Base-by-base conservation (phyloP, 2,797 vertebrate genomes). In the Platyrinchus mystaceus region DNA sequence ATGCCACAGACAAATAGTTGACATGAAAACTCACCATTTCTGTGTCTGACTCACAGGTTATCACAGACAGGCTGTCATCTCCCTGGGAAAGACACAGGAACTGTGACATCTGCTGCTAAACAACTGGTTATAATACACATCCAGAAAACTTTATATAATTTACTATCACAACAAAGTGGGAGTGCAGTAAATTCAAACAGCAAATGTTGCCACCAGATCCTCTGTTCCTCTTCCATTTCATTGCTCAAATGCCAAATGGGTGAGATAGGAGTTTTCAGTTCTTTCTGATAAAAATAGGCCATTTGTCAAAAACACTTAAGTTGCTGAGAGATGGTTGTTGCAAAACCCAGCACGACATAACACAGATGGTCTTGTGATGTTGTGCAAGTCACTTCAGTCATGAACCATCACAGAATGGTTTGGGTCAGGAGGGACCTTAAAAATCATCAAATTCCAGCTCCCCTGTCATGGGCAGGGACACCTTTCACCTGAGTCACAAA, bases 31-130 rank as follows among this genome's bases (percentile, higher is more conserved):
- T 98, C 95, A 98, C 98, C 95, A 58, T 88, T 68, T 98, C 97
- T 19, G 86, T 56, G 69, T 98, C 98, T 3, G 97, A 98, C 71
- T 97, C 96, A 16, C 92, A 97, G 67, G 96, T 97, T 43, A 94
- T 53, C n/a, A 90, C 96, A 53, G 98, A 98, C 44, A 96, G 84
- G 89, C 92, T 95, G 76, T 98, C 98, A 73, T 97, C 98, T 73
- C 96, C 97, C 97, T 98, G 80, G 56, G 83, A 91, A 95, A 98
- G 79, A 97, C 1, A 83, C 71, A 68, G 16, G 50, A 59, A 14
- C 7, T 26, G 44, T 71, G 15, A 93, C 28, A 55, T 28, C 20
- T 44, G 8, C 23, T 55, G 14, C 7, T 37, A 9, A 62, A 32
- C 28, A 56, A 32, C 8, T 26, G 50, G 16, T 70, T 49, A 15